phyloP scores from a whole-genome alignment of 2,888 invertebrate genomes.

The Pecten maximus region DNA sequence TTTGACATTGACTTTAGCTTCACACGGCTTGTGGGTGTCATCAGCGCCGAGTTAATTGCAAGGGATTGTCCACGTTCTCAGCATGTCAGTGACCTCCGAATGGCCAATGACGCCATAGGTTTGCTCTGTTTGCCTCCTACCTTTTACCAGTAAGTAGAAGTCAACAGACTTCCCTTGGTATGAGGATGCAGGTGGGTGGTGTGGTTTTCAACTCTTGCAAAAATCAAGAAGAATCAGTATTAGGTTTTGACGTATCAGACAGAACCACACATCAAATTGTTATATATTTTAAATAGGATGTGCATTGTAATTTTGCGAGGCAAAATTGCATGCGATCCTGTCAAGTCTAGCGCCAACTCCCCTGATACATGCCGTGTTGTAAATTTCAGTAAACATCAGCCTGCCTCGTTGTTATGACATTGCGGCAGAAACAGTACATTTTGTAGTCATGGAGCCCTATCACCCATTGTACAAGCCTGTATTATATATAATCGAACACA shows the following conservation, averaged over 20 bases:
- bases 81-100: not conserved
- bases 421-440: not conserved
- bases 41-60: not conserved
- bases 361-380: not conserved
- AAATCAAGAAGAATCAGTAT: too few relatives aligned
- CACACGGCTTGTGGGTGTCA: not conserved
- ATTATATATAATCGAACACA: not conserved
- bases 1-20: not conserved
- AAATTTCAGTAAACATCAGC: not conserved
- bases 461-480: not conserved
- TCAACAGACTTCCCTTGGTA: too few relatives aligned
- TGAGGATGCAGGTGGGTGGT: too few relatives aligned
- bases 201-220: too few relatives aligned
- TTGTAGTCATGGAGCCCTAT: not conserved
- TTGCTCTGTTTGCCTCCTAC: not conserved
- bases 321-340: not conserved
- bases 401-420: not conserved
- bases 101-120: not conserved
- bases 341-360: not conserved
- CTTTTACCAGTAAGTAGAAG: not conserved
- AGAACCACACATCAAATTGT: not conserved
- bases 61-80: not conserved
- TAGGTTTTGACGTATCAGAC: not conserved
- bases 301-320: not conserved
- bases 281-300: not conserved